Conservation (phyloP, 2,113 vertebrate genomes). For the Parus major region DNA sequence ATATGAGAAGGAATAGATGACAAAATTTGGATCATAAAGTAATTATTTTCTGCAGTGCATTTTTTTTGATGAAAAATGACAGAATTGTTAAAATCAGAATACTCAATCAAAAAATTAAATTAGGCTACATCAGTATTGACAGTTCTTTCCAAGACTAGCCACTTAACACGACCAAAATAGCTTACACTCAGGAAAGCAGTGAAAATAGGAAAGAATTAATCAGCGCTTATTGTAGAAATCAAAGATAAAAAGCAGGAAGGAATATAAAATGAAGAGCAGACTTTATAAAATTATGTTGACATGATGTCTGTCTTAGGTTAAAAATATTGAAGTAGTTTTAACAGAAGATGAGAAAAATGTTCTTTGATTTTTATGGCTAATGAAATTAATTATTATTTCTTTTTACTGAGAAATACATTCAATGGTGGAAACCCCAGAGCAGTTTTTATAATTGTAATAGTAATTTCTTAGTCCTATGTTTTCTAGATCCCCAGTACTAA, state of each 20-base stretch:
- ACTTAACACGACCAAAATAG: slow-evolving; percentile 29
- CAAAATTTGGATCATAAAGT: background rate
- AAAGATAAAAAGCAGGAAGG: background rate
- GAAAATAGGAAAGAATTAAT: slow-evolving; percentile 52
- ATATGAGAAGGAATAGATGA: background rate
- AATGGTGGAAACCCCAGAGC: background rate
- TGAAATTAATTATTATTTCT: background rate
- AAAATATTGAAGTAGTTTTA: slow-evolving; percentile 5
- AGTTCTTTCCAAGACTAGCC: slow-evolving; percentile 23
- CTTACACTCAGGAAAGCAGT: background rate
- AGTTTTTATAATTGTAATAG: background rate
- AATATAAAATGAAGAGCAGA: background rate
- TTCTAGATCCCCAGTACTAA: background rate
- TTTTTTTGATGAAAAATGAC: background rate
- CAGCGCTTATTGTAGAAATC: slow-evolving; percentile 19
- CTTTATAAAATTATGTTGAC: background rate
- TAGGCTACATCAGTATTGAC: background rate
- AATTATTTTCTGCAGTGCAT: background rate
- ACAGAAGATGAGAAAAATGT: background rate
- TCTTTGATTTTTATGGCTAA: background rate
- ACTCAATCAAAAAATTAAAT: background rate
- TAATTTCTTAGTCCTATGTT: background rate
- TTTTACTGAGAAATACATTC: background rate
- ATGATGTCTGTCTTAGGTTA: background rate
- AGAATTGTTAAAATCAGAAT: slow-evolving; percentile 2